phyloP scores from a whole-genome alignment of 2,113 vertebrate species.

The Aegotheles bennettii region DNA sequence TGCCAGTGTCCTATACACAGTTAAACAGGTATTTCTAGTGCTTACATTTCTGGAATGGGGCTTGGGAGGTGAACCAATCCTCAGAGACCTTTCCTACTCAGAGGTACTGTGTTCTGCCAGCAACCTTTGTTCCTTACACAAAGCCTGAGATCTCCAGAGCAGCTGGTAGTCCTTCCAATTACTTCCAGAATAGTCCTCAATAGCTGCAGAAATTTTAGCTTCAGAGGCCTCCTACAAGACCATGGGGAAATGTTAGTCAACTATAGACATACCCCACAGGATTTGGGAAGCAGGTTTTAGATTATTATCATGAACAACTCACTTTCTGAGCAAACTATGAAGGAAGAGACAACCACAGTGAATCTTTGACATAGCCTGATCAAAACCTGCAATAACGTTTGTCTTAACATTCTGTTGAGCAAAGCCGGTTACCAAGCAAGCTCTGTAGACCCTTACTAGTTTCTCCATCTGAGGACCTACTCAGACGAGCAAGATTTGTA shows the following conservation, averaged over 20 bases:
- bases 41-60: neutral
- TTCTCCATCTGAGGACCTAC: neutral
- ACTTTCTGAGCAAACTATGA: neutral
- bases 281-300: neutral
- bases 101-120: neutral
- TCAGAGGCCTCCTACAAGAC: neutral
- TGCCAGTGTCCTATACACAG: neutral
- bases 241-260: neutral
- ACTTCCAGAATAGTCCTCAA: neutral
- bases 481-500: neutral
- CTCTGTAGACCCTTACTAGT: neutral
- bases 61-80: neutral
- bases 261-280: neutral
- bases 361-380: neutral
- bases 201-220: neutral
- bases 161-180: neutral
- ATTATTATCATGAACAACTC: neutral
- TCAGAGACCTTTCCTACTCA: neutral
- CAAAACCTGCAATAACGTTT: neutral
- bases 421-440: neutral
- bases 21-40: neutral
- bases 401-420: neutral
- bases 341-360: neutral
- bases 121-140: neutral
- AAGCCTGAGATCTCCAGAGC: neutral